Percentiles rank a stretch among this genome's conserved stretches.
phyloP scores from a whole-genome alignment of 1,140 invertebrate genomes.

The Tetraneura akinire region DNA sequence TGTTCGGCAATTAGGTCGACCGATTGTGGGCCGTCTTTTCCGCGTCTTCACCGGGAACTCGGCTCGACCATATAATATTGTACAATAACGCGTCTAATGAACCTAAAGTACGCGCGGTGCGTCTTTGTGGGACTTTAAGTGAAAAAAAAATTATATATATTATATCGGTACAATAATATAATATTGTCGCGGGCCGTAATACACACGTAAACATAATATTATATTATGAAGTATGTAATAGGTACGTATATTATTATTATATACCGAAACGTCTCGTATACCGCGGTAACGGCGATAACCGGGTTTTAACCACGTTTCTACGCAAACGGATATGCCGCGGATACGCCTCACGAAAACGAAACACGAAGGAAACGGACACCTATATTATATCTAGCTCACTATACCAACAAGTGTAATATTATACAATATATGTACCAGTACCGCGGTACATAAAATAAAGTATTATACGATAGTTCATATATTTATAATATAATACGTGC shows the following conservation, averaged over 20 bases:
- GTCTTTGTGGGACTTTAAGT: constrained; percentile 15
- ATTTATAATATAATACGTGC: no score
- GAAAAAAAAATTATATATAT: not conserved
- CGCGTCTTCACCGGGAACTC: not conserved
- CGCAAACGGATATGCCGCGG: not conserved
- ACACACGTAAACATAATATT: no score
- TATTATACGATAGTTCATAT: no score
- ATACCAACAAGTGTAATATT: no score
- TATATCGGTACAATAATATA: not conserved
- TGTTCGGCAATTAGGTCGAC: constrained; percentile 48
- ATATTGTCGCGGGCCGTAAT: not conserved
- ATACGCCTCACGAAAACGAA: not conserved
- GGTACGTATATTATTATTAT: no score
- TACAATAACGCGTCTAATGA: constrained; percentile 40
- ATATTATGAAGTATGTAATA: no score
- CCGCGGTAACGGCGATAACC: not conserved
- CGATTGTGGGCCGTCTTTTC: constrained; percentile 46
- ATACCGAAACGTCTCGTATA: no score
- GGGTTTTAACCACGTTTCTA: not conserved
- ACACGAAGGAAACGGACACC: not conserved
- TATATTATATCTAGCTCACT: no score
- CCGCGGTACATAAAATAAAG: no score
- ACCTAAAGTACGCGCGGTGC: constrained; percentile 34
- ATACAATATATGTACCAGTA: not conserved
- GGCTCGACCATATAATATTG: not conserved